A percentile compares a stretch with the other conserved stretches of the same genome.
Evolutionary conservation across 2,888 invertebrate genomes (phyloP).

Genomic region (Ormyrus nitidulus): DNA sequence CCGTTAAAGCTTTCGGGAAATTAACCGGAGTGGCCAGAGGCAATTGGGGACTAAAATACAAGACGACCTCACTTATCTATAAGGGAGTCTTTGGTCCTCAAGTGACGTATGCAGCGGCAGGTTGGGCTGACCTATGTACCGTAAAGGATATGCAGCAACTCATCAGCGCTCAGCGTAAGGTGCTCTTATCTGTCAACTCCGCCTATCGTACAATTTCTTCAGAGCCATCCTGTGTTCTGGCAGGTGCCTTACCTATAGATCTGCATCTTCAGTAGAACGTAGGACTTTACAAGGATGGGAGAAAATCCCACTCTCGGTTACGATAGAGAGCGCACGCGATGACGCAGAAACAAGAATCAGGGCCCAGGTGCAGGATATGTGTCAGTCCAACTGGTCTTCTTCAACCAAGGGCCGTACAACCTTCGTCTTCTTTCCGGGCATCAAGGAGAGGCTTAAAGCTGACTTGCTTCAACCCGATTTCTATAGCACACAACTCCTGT

Average conservation of each 20-base stretch:
- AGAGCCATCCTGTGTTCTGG: slow-evolving; percentile 9
- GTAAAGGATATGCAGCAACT: not conserved
- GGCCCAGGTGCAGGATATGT: not conserved
- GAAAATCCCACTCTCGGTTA: not conserved
- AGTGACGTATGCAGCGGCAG: not conserved
- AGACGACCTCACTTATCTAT: not conserved
- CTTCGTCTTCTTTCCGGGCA: slow-evolving; percentile 33
- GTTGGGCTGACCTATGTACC: not conserved
- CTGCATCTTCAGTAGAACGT: not conserved
- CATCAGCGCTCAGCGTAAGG: not conserved
- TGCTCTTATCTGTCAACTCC: not conserved
- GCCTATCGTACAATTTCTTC: slow-evolving; percentile 19
- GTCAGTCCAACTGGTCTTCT: slow-evolving; percentile 23
- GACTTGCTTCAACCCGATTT: slow-evolving; percentile 29
- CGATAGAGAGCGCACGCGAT: not conserved
- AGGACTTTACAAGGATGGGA: not conserved
- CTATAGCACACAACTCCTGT: slow-evolving; percentile 43
- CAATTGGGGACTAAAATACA: not conserved
- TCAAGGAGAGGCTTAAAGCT: slow-evolving; percentile 6
- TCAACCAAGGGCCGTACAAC: slow-evolving; percentile 43
- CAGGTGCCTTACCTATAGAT: not conserved
- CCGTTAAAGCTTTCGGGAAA: too few relatives aligned
- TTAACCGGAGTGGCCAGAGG: too few relatives aligned
- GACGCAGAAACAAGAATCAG: not conserved
- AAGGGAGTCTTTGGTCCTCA: not conserved